Evolutionary conservation across 2,797 vertebrate species (phyloP).

Genomic region (Peromyscus attwateri): DNA sequence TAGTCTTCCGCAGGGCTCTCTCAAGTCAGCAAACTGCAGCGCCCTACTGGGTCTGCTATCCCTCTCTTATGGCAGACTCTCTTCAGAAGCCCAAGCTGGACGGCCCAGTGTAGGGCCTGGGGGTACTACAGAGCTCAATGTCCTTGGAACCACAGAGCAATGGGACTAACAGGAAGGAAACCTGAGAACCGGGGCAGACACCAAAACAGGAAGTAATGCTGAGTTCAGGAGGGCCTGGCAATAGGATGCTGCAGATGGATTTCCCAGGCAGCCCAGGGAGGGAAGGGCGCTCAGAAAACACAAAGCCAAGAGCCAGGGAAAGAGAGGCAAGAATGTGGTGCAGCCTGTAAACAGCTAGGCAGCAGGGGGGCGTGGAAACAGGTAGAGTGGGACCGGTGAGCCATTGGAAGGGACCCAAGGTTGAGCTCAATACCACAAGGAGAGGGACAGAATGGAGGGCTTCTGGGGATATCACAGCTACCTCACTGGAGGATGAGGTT

Average conservation of each 20-base stretch:
- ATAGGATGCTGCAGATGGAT: not conserved
- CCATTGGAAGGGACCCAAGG: not conserved
- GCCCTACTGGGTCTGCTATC: not conserved
- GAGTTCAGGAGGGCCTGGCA: not conserved
- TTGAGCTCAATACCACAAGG: not conserved
- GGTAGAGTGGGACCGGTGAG: not conserved
- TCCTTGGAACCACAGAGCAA: not conserved
- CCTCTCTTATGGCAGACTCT: not conserved
- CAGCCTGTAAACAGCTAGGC: not conserved
- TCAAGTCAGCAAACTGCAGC: not conserved
- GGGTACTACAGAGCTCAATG: not conserved
- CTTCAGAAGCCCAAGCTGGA: not conserved
- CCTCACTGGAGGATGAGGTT: not conserved
- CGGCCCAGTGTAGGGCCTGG: not conserved
- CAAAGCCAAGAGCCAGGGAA: not conserved
- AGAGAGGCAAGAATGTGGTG: not conserved
- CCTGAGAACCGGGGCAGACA: not conserved
- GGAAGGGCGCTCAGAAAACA: not conserved
- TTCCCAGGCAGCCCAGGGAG: not conserved
- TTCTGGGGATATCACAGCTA: not conserved
- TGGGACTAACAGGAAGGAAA: too few relatives aligned
- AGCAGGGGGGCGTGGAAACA: fast-evolving
- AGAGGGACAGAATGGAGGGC: not conserved
- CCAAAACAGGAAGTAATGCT: not conserved
- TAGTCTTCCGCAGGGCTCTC: too few relatives aligned